Evolutionary conservation across 2,797 vertebrate genomes (phyloP).

Genomic region (Gouania willdenowi): DNA sequence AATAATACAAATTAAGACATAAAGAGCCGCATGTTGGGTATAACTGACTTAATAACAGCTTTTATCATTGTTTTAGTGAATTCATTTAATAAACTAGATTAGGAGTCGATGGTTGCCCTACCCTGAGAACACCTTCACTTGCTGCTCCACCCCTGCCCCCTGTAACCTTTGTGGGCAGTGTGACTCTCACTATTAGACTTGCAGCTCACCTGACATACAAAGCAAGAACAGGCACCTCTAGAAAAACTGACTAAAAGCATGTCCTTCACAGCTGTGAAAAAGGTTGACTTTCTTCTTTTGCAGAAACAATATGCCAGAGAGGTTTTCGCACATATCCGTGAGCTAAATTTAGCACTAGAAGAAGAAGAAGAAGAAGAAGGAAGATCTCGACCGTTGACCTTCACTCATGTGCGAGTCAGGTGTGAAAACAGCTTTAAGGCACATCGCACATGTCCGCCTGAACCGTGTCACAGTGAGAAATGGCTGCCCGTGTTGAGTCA

Average conservation of each 20-base stretch:
- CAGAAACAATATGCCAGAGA: conserved; percentile 33
- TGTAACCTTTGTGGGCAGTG: too few species aligned
- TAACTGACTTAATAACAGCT: too few species aligned
- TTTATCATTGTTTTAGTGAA: too few species aligned
- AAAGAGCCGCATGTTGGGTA: too few species aligned
- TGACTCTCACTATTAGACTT: too few species aligned
- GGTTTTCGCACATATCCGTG: conserved; percentile 47
- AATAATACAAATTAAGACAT: too few species aligned
- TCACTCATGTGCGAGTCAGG: conserved; percentile 48
- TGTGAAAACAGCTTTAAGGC: conserved; percentile 68
- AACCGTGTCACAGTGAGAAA: conserved; percentile 38
- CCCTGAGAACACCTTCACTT: too few species aligned
- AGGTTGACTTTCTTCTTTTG: conserved; percentile 4
- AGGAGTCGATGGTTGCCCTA: too few species aligned
- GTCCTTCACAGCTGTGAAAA: conserved; percentile 24
- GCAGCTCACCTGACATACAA: too few species aligned
- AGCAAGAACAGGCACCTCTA: too few species aligned
- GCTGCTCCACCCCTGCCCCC: too few species aligned
- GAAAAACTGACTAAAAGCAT: background rate
- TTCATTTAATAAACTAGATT: too few species aligned
- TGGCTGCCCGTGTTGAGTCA: conserved; percentile 54
- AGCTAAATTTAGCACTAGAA: conserved; percentile 47
- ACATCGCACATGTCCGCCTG: conserved; percentile 56
- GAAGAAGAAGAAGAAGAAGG: background rate
- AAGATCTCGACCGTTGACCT: conserved; percentile 46